Evolutionary conservation across 2,113 vertebrate genomes (phyloP), one percentile per base, ranked within the genome.

Genomic region (Heptranchias perlo): DNA sequence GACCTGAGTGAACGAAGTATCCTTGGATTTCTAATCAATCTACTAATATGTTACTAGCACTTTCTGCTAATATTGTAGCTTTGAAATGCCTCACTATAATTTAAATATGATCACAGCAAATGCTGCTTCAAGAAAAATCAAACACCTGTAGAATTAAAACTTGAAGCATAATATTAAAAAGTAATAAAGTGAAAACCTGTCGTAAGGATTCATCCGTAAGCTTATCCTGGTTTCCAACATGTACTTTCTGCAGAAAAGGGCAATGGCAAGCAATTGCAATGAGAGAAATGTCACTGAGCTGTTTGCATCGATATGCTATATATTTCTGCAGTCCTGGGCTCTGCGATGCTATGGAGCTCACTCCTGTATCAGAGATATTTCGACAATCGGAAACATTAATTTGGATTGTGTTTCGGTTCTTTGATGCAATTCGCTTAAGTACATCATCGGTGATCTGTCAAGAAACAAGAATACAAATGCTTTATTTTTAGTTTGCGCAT

Each of bases 321-420:
- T 99, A 99, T 96, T 98, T 98, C 96, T 99, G 97, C 94, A 99
- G 98, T 92, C 99, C 98, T 25, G 98, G 98, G 97, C 99, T 99
- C 96, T 98, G 99, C 91, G 98, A 98, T 6, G 98, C 99, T 97
- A 99, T 96, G 52, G 98, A 97, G 97, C 98, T 98, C 54, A 99
- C 98, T 8, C 99, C 99, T 6, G 97, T 98, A 97, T 99, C 99
- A 96, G 99, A 99, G 47, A 99, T 98, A 96, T 98, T 99, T 96
- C 99, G 98, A 96, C 99, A 99, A 97, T 99, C 99, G 1, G 99
- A 99, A 97, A 99, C 99, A 97, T 99, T 99, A 82, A 99, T 98
- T 98, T 99, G 99, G 13, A 98, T 99, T 97, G 99, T 99, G 96
- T 99, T 99, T 97, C 99, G 99, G 97, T 98, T 98, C 97, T 99